Conservation (phyloP, 2,113 vertebrate species). For the Notarius quadriscutis region DNA sequence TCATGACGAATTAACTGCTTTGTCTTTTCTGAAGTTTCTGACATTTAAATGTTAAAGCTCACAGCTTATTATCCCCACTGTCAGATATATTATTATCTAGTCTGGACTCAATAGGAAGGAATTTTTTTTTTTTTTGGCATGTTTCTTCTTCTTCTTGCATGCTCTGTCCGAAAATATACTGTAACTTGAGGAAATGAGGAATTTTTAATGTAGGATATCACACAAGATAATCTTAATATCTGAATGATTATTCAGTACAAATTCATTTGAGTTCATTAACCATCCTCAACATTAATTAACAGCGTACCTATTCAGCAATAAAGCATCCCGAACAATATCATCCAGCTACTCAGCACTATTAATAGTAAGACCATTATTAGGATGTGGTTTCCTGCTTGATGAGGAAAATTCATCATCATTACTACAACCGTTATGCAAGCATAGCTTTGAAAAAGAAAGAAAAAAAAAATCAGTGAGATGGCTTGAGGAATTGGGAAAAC, state of each 20-base stretch:
- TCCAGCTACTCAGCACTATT: background rate
- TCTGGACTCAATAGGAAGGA: background rate
- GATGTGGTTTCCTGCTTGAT: background rate
- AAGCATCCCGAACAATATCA: background rate
- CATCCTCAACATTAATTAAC: background rate
- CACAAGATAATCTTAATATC: background rate
- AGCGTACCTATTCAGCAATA: background rate
- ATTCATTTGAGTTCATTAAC: background rate
- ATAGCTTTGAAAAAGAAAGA: slow-evolving; percentile 46
- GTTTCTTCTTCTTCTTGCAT: background rate
- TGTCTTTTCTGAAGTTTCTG: slow-evolving; percentile 3
- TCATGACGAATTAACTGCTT: slow-evolving; percentile 8
- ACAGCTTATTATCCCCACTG: slow-evolving; percentile 12
- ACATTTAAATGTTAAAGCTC: slow-evolving; percentile 24
- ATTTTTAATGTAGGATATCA: background rate
- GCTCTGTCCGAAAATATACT: background rate
- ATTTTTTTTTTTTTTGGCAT: background rate
- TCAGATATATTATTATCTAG: background rate
- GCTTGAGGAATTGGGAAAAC: slow-evolving; percentile 2
- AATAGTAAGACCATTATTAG: background rate
- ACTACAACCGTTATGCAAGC: background rate
- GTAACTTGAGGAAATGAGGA: background rate
- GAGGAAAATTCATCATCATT: background rate
- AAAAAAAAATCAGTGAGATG: slow-evolving; percentile 24
- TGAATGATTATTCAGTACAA: background rate